Evolutionary conservation across 2,797 vertebrate species (phyloP).

Genomic region (Echiichthys vipera): DNA sequence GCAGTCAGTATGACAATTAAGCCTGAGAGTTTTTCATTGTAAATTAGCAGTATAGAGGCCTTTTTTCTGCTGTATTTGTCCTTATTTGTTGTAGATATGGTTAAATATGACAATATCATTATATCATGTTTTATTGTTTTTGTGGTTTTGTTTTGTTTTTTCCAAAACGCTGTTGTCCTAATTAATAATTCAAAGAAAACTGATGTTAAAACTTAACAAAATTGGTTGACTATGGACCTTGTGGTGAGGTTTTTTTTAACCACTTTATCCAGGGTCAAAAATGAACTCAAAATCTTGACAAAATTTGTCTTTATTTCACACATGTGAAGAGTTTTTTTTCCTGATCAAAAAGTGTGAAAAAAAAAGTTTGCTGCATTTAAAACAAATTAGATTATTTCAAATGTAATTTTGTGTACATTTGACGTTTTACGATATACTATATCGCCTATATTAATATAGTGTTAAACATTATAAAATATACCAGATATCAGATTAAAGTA

Average conservation of each 20-base stretch:
- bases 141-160: too few relatives aligned
- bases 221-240: neutral
- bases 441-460: too few relatives aligned
- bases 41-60: conserved; percentile 45
- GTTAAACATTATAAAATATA: neutral
- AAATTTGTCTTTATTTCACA: neutral
- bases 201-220: neutral
- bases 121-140: neutral
- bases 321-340: neutral
- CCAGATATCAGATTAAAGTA: neutral
- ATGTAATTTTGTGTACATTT: neutral
- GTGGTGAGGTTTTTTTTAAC: neutral
- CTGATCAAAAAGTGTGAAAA: neutral
- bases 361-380: neutral
- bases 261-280: neutral
- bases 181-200: neutral
- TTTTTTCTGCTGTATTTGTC: conserved; percentile 24
- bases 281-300: neutral
- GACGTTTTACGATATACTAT: neutral
- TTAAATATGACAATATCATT: neutral
- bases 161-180: neutral
- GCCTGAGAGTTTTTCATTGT: conserved; percentile 36
- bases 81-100: conserved; percentile 39
- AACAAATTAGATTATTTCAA: neutral
- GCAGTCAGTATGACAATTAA: conserved; percentile 37